Evolutionary conservation across 2,113 vertebrate species (phyloP).

Genomic region (Catagonus wagneri): DNA sequence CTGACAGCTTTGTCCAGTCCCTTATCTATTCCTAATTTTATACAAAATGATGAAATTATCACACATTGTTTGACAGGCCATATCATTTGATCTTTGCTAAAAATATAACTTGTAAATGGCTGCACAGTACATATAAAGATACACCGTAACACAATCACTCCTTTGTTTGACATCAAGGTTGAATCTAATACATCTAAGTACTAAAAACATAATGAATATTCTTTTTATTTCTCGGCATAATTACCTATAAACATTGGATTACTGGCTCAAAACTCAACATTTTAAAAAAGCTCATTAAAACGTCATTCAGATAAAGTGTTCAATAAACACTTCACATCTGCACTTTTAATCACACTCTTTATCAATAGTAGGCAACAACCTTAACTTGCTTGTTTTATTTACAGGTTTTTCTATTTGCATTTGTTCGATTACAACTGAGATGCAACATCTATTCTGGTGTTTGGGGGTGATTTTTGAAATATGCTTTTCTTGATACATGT

Average conservation of each 20-base stretch:
- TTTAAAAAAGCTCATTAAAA: not conserved
- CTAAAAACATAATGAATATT: not conserved
- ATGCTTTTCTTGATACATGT: constrained; percentile 10
- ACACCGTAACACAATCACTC: not conserved
- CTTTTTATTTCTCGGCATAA: constrained; percentile 4
- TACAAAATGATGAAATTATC: not conserved
- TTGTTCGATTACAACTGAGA: not conserved
- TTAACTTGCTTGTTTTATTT: not conserved
- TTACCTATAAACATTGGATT: not conserved
- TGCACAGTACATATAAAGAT: not conserved
- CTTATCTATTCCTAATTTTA: not conserved
- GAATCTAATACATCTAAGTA: not conserved
- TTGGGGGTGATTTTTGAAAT: not conserved
- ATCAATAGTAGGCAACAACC: not conserved
- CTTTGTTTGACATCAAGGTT: not conserved
- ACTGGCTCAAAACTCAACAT: not conserved
- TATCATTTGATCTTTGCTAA: not conserved
- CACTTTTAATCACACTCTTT: not conserved
- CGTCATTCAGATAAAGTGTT: not conserved
- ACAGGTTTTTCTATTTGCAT: not conserved
- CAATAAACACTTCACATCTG: not conserved
- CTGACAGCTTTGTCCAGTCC: not conserved
- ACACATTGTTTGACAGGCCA: not conserved
- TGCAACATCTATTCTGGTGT: not conserved
- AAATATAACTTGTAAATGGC: not conserved